phyloP scores from a whole-genome alignment of 2,888 invertebrate genomes.

The Microdon myrmicae region DNA sequence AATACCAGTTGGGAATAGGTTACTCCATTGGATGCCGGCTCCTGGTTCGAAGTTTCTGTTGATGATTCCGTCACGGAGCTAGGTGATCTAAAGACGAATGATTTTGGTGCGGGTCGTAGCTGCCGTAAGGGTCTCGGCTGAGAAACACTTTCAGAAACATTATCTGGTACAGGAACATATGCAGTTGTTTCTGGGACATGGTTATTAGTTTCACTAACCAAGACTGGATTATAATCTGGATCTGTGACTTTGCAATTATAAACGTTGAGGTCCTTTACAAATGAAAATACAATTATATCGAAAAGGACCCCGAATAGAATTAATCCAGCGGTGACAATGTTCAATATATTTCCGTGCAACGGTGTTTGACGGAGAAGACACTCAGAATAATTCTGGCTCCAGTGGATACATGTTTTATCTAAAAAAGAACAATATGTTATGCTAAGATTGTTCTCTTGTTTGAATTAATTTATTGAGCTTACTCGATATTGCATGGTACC shows the following conservation, averaged over 20 bases:
- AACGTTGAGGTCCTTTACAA: constrained; percentile 62
- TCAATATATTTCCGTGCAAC: constrained; percentile 68
- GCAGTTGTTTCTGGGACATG: constrained; percentile 52
- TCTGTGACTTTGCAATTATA: constrained; percentile 66
- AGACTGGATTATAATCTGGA: constrained; percentile 61
- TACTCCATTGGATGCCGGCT: constrained; percentile 56
- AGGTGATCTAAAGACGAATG: constrained; percentile 59
- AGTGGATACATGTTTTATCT: constrained; percentile 68
- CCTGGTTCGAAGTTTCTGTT: constrained; percentile 56
- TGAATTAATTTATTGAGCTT: constrained; percentile 50
- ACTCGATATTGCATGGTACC: constrained; percentile 73
- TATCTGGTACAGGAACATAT: constrained; percentile 59
- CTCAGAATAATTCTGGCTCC: constrained; percentile 63
- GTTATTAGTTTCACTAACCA: constrained; percentile 3
- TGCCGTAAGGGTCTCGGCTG: constrained; percentile 27
- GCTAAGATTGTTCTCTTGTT: background rate
- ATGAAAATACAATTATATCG: constrained; percentile 67
- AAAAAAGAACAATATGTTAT: constrained; percentile 12
- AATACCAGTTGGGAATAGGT: constrained; percentile 64
- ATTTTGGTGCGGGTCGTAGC: constrained; percentile 39
- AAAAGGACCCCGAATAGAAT: constrained; percentile 66
- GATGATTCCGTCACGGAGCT: constrained; percentile 61
- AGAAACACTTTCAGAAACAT: constrained; percentile 45
- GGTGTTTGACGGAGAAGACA: constrained; percentile 68
- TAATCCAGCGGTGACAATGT: constrained; percentile 67